A percentile compares a stretch with the other conserved stretches of the same genome.
Conservation (phyloP, 2,888 invertebrate genomes). For the Leucoptera coffeella region DNA sequence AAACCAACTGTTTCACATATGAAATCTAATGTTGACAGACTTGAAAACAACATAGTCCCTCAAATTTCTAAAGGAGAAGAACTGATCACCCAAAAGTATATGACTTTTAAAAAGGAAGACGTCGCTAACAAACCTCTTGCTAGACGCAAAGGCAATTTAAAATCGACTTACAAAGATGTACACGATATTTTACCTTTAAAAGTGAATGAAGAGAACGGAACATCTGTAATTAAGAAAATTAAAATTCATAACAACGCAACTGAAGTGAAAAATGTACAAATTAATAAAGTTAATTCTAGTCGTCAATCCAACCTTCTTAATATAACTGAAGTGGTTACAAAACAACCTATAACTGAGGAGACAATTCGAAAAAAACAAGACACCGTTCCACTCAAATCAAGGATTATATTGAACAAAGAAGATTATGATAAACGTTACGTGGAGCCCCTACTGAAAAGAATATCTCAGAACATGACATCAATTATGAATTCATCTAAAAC, state of each 20-base stretch:
- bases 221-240: background rate
- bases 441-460: too few relatives aligned
- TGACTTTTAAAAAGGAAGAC: conserved; percentile 19
- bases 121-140: conserved; percentile 27
- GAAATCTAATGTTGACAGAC: conserved; percentile 13
- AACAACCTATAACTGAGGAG: background rate
- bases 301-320: too few relatives aligned
- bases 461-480: background rate
- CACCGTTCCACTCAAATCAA: background rate
- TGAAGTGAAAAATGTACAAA: too few relatives aligned
- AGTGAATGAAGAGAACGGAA: background rate
- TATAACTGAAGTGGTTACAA: background rate
- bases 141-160: conserved; percentile 39
- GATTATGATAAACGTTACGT: too few relatives aligned
- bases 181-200: conserved; percentile 28
- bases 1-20: conserved; percentile 20
- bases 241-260: background rate
- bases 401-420: background rate
- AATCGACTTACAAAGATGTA: conserved; percentile 46
- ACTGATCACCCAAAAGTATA: conserved; percentile 24
- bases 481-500: conserved; percentile 10
- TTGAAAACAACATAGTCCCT: conserved; percentile 25
- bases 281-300: too few relatives aligned
- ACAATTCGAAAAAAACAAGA: background rate
- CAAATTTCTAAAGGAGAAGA: conserved; percentile 19